phyloP scores from a whole-genome alignment of 2,888 invertebrate genomes.

The Melanchra persicariae region DNA sequence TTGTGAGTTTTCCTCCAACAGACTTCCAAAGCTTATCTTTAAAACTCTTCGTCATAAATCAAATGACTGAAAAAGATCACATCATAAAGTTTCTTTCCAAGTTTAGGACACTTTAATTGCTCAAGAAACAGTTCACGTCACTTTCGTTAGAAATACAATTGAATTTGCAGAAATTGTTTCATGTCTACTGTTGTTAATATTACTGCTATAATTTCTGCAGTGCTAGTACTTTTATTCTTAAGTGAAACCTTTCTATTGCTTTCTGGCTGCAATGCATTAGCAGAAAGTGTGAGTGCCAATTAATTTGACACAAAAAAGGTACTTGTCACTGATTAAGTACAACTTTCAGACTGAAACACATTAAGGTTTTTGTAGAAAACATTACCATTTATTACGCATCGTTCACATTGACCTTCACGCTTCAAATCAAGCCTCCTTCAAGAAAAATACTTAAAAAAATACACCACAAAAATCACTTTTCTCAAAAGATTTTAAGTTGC shows the following conservation, averaged over 20 bases:
- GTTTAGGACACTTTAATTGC: conserved; percentile 54
- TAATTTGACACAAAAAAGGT: not conserved
- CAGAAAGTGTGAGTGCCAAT: not conserved
- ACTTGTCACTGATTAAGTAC: conserved; percentile 39
- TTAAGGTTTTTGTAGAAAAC: conserved; percentile 42
- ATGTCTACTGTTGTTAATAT: not conserved
- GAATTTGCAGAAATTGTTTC: conserved; percentile 22
- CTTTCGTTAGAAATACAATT: conserved; percentile 34
- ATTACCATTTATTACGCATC: conserved; percentile 29
- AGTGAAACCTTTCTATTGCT: not conserved
- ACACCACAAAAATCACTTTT: conserved; percentile 52
- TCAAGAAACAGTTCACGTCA: conserved; percentile 40
- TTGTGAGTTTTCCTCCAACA: conserved; percentile 3
- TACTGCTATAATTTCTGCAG: not conserved
- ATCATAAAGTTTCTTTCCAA: conserved; percentile 50
- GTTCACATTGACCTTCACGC: conserved; percentile 19
- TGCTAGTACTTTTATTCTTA: not conserved
- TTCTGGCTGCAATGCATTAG: conserved; percentile 6
- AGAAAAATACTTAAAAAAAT: conserved; percentile 23
- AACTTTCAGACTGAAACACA: conserved; percentile 30
- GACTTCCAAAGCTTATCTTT: conserved; percentile 30
- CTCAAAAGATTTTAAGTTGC: conserved; percentile 56
- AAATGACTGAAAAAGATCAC: conserved; percentile 48
- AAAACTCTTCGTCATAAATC: conserved; percentile 38
- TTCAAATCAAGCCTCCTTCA: conserved; percentile 2